Conservation (phyloP, 2,888 invertebrate species). For the Bugulina stolonifera region DNA sequence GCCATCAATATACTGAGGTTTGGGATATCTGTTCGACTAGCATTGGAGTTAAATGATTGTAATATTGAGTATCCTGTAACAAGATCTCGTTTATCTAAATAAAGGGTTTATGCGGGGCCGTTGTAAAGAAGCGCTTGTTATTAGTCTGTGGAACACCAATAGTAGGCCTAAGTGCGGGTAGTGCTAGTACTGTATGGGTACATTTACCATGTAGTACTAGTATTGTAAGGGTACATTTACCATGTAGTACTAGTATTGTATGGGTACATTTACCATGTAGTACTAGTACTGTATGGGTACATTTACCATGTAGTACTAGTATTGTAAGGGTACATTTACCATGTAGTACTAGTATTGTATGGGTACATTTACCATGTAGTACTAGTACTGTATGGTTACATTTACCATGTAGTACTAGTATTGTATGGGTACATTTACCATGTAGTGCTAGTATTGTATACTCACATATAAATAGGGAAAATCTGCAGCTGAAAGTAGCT, state of each 20-base stretch:
- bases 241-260: not conserved
- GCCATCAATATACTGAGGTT: too few species aligned
- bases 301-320: not conserved
- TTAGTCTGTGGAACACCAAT: too few species aligned
- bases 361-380: not conserved
- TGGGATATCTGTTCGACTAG: too few species aligned
- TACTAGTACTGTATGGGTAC: not conserved
- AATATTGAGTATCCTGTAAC: too few species aligned
- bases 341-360: not conserved
- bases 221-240: not conserved
- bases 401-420: not conserved
- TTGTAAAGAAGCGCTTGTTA: too few species aligned
- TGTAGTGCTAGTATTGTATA: not conserved
- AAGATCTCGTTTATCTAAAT: too few species aligned
- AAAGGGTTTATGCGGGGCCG: too few species aligned
- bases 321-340: not conserved
- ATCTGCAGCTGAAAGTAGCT: not conserved
- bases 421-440: not conserved
- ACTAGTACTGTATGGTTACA: not conserved
- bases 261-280: not conserved
- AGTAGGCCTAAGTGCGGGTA: too few species aligned
- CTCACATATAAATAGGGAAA: not conserved
- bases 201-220: not conserved
- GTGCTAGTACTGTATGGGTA: not conserved
- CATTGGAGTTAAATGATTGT: too few species aligned